A percentile compares a stretch with the other conserved stretches of the same genome.
phyloP scores from a whole-genome alignment of 2,113 vertebrate species.

The Uria aalge region DNA sequence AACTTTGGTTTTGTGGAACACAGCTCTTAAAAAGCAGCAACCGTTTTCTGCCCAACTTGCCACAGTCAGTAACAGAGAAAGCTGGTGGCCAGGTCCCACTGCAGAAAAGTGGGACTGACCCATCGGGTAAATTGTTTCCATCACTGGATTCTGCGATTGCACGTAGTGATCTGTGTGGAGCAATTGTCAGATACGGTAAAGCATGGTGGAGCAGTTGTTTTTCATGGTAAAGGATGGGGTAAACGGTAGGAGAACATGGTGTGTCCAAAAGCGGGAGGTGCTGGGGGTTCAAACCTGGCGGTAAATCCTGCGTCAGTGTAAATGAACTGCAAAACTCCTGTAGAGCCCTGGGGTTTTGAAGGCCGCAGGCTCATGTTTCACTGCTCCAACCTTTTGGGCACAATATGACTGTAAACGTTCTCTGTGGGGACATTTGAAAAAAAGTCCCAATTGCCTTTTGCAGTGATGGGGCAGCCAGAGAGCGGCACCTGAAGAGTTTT shows the following conservation, averaged over 20 bases:
- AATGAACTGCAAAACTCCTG: neutral
- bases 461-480: neutral
- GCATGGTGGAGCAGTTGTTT: neutral
- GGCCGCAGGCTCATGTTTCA: neutral
- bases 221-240: neutral
- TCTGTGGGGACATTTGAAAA: neutral
- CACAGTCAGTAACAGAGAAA: neutral
- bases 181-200: neutral
- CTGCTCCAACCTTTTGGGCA: neutral
- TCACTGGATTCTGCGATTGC: neutral
- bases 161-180: neutral
- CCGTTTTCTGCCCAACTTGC: rapidly evolving
- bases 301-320: neutral
- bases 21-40: neutral
- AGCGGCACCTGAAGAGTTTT: neutral
- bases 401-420: neutral
- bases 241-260: neutral
- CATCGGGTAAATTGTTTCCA: neutral
- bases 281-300: neutral
- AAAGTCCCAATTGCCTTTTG: neutral
- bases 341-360: neutral
- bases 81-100: neutral
- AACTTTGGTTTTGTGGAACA: neutral
- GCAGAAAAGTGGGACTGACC: neutral
- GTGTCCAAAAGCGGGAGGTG: neutral